Base-by-base conservation (phyloP, 2,797 vertebrate species). In the Myotis findleyi region DNA sequence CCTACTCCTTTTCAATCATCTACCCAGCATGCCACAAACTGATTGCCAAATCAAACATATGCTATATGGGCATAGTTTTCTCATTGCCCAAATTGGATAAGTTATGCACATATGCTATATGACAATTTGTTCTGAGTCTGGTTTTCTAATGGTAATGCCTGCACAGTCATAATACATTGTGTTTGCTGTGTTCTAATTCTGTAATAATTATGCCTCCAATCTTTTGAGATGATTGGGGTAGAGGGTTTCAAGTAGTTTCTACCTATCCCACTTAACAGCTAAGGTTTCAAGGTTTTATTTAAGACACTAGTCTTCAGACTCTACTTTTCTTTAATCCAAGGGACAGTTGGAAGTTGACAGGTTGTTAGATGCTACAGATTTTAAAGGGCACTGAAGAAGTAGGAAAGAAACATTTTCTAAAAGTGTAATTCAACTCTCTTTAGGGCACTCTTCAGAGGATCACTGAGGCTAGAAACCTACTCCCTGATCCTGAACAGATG, bases 91-190 rank as follows among this genome's bases (percentile, higher is more conserved):
- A 69, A 64, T 80, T 87, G 71, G 44, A 64, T 90, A 68, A 55
- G 64, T 68, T 72, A 89, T 73, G 6, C n/a, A 73, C 21, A 86
- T 79, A 83, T 83, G 59, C 10, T 88, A 4, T 80, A 87, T 33
- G 72, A 38, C 16, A 87, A 71, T 84, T 84, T 71, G 7, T 76
- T 64, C 44, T 87, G 86, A 69, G 21, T 41, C 21, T 84, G 11
- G 18, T 9, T 92, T 95, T 94, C 51, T 75, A 69, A 93, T 89
- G 36, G 21, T 83, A 25, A 51, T 76, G 30, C 30, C 81, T 92
- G 9, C 21, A 80, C 2, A 57, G 44, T 30, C 33, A 68, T 41
- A 83, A 51, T 68, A 10, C 4, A 86, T 83, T 93, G 53, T 92
- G 25, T 53, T 80, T 86, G 18, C 18, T 75, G 7, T 82, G n/a